Evolutionary conservation across 2,888 invertebrate species (phyloP).

Genomic region (Ceriagrion tenellum): DNA sequence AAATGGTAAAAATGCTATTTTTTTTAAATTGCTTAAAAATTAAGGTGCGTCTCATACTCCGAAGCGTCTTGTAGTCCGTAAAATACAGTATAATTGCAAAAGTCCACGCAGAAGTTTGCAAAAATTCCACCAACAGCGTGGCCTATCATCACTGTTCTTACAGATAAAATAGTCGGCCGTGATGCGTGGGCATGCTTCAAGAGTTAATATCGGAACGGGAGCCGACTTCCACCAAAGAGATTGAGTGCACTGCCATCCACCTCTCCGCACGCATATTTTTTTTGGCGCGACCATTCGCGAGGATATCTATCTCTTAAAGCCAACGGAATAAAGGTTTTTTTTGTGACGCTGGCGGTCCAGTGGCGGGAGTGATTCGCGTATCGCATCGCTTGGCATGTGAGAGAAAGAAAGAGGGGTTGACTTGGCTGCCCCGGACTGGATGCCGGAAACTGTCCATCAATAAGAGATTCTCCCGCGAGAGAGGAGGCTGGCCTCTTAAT

Average conservation of each 20-base stretch:
- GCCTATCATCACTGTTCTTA: too few relatives aligned
- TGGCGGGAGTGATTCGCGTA: background rate
- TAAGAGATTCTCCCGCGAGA: background rate
- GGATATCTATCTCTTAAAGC: constrained; percentile 6
- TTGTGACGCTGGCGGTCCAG: background rate
- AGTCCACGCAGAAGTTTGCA: too few relatives aligned
- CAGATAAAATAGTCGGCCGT: background rate
- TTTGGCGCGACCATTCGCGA: background rate
- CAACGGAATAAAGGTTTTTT: background rate
- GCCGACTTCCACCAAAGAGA: background rate
- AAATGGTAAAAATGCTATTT: too few relatives aligned
- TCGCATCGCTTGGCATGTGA: background rate
- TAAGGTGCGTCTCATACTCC: too few relatives aligned
- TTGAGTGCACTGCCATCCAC: background rate
- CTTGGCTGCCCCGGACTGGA: background rate
- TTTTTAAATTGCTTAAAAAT: too few relatives aligned
- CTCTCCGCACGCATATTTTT: background rate
- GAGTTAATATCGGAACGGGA: background rate
- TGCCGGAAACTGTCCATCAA: constrained; percentile 36
- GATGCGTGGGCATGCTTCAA: background rate
- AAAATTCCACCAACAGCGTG: background rate
- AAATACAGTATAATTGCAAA: too few relatives aligned
- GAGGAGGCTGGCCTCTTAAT: background rate
- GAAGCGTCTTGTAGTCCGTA: too few relatives aligned
- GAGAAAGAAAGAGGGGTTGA: background rate